These are phyloP conservation scores for Eledona agricola DNA, from an alignment of 2,888 invertebrate species.

Conservation along the genomic window DNA sequence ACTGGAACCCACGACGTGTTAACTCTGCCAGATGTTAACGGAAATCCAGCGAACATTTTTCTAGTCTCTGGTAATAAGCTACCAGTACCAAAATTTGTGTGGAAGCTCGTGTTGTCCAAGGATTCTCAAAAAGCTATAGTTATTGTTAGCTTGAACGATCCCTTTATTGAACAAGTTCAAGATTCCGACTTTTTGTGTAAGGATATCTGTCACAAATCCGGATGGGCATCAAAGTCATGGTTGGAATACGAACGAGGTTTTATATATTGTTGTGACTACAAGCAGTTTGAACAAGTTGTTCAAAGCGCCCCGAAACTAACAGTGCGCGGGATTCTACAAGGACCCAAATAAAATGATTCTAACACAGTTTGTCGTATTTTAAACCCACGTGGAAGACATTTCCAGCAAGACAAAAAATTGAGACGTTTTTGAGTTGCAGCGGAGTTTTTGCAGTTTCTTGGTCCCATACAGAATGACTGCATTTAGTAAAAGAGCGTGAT, in stretches of 20 bases:
- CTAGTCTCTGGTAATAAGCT: conserved; percentile 56
- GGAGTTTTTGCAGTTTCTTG: too few species aligned
- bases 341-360: conserved; percentile 15
- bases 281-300: conserved; percentile 24
- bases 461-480: too few species aligned
- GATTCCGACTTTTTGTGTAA: conserved; percentile 52
- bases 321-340: conserved; percentile 19
- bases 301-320: conserved; percentile 19
- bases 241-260: conserved; percentile 53
- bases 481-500: too few species aligned
- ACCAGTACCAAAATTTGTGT: conserved; percentile 63
- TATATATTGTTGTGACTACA: conserved; percentile 59
- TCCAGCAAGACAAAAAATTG: too few species aligned
- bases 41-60: conserved; percentile 55
- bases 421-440: too few species aligned
- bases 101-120: conserved; percentile 63
- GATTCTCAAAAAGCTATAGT: conserved; percentile 60
- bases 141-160: conserved; percentile 66
- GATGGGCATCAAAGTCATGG: conserved; percentile 55
- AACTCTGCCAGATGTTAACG: conserved; percentile 57
- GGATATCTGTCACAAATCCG: conserved; percentile 56
- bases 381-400: too few species aligned
- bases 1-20: conserved; percentile 58
- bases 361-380: conserved; percentile 3
- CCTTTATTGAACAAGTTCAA: conserved; percentile 51